Conservation (phyloP, 2,888 invertebrate genomes). For the Tanytarsus gracilentus region DNA sequence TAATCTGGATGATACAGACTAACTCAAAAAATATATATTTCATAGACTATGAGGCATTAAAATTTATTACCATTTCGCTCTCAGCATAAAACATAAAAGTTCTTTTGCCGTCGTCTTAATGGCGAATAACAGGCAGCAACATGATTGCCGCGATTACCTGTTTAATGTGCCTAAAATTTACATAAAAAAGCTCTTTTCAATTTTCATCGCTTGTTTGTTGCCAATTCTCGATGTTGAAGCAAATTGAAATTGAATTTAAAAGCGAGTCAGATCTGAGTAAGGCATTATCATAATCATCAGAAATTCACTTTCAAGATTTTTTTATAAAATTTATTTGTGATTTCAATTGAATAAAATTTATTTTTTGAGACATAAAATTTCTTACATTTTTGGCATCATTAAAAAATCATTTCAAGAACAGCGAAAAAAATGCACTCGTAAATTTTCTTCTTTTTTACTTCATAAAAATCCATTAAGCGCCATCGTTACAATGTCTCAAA, state of each 20-base stretch:
- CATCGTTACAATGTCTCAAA: too few species aligned
- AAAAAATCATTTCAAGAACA: too few species aligned
- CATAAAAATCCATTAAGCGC: too few species aligned
- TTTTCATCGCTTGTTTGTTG: constrained; percentile 18
- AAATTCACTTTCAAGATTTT: too few species aligned
- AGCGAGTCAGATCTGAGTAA: neutral
- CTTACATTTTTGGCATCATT: too few species aligned
- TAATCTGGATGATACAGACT: too few species aligned
- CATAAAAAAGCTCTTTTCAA: constrained; percentile 27
- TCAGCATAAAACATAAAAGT: neutral
- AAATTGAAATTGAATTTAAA: constrained; percentile 24
- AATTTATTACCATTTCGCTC: constrained; percentile 16
- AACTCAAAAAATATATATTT: constrained; percentile 23
- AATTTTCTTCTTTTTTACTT: too few species aligned
- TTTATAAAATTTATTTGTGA: too few species aligned
- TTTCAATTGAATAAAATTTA: too few species aligned
- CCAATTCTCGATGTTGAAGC: constrained; percentile 6
- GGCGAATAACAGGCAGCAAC: neutral
- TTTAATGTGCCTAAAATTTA: constrained; percentile 21
- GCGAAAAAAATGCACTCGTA: too few species aligned
- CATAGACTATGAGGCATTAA: constrained; percentile 18
- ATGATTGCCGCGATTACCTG: constrained; percentile 26
- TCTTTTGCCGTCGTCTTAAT: constrained; percentile 6
- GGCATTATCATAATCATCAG: neutral
- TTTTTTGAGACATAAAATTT: too few species aligned